phyloP scores from a whole-genome alignment of 2,888 invertebrate genomes.

The Thelaira solivaga region DNA sequence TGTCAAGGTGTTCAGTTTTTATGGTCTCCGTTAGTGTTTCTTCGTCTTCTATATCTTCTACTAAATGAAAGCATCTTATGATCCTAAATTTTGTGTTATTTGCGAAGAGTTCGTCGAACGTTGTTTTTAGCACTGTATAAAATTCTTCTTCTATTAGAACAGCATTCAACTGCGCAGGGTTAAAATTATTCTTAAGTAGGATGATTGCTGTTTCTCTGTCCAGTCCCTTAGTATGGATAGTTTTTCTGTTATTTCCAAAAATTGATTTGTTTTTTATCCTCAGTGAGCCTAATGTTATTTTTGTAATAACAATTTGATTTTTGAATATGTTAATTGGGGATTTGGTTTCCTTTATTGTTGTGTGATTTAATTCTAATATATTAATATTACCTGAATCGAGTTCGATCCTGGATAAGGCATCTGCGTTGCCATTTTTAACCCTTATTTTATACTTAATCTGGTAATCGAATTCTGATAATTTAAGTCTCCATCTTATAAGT shows the following conservation, averaged over 20 bases:
- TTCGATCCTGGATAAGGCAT: no score
- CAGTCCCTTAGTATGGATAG: background rate
- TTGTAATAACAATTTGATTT: background rate
- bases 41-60: slow-evolving; percentile 6
- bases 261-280: background rate
- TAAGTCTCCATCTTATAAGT: no score
- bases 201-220: background rate
- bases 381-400: no score
- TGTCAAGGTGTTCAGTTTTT: background rate
- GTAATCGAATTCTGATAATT: no score
- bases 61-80: background rate
- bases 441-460: no score
- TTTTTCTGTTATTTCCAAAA: background rate
- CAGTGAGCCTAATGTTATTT: background rate
- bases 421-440: no score
- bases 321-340: background rate
- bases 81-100: slow-evolving; percentile 8
- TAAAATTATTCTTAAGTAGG: background rate
- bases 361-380: no score
- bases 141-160: slow-evolving; percentile 17
- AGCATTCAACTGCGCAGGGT: background rate
- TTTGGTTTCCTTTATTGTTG: no score
- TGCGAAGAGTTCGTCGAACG: slow-evolving; percentile 7
- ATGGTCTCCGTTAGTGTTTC: background rate
- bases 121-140: slow-evolving; percentile 8